Evolutionary conservation across 2,888 invertebrate genomes (phyloP), one percentile per base, ranked within the genome.

Genomic region (Margaritifera margaritifera): DNA sequence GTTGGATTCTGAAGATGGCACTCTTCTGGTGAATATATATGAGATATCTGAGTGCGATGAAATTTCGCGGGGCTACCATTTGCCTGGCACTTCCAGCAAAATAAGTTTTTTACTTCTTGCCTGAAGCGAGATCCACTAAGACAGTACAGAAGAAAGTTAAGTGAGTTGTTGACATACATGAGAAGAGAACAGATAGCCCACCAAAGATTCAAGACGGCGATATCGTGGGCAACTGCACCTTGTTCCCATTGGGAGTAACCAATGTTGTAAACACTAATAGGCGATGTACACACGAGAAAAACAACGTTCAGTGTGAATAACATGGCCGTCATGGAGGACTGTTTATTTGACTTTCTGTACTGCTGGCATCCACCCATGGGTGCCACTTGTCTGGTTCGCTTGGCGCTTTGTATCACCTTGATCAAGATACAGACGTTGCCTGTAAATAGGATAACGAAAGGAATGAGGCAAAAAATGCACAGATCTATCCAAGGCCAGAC

Each of bases 401-500:
- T 22, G 11, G 64, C 64, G 52, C 77, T 82, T 31, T 73, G 52
- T 5, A 79, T 27, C 6, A 84, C 77, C 69, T 79, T 81, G 11
- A 76, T 62, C 4, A 84, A 68, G 61, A 86, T 86, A 53, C 78
- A 76, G 15, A 74, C 50, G 71, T 86, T 87, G 18, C 82, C 84
- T 31, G 78, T 59, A 15, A 85, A 67, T 42, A 87, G 74, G 22
- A 86, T 68, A 27, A 72, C 18, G 24, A 82, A 83, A 1, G 87
- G 87, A n/a, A 86, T 63, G 15, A 83, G 60, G 61, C 80, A 81
- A 71, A 80, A 85, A 11, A 79, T 69, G 56, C 77, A 72, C n/a
- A 84, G 70, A 74, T 87, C 87, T 42, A 87, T 79, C 82, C 84
- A 86, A 15, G 84, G 81, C 85, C 86, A 87, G 19, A 75, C 63